Evolutionary conservation across 2,888 invertebrate genomes (phyloP), one percentile per base, ranked within the genome.

Genomic region (Papilio gigon): DNA sequence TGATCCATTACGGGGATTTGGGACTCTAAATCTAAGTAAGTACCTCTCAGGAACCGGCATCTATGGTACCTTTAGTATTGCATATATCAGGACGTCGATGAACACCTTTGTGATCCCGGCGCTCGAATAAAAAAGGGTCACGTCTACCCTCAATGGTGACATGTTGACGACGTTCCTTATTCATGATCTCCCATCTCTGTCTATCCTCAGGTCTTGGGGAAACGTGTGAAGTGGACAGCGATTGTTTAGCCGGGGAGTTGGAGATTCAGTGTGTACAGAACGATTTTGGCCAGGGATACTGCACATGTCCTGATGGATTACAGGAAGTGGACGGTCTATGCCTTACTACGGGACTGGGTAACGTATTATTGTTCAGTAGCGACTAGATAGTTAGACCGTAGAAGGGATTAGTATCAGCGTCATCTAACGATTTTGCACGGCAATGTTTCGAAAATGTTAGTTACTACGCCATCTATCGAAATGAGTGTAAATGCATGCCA

Each of bases 241-340:
- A 92, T 71, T 92, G 92, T 53, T 59, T 89, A 37, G 90, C 90
- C 0, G 91, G 90, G 0, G 84, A 81, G 1, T 20, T 86, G 72
- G 84, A 87, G 73, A 86, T 90, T 35, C 76, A 77, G 8, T 92
- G 91, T 65, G 77, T 77, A 0, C 1, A 56, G 0, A 78, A 84
- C 2, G 77, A 73, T 0, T 67, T 72, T 0, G 89, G 86, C 0
- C 74, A 78, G 4, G 83, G 85, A 0, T 67, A 77, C 44, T 90
- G 91, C 75, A 77, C 82, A 0, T 92, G 92, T 61, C 90, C 89
- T 0, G 81, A 78, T 0, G 82, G 78, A 0, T 75, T 79, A 5
- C 9, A 60, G 0, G 80, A 79, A 1, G 68, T 79, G 0, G 83
- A 82, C 0, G 88, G 87, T 0, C 73, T 90, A 0, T 90, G 89